Evolutionary conservation across 2,888 invertebrate species (phyloP).

Genomic region (Caenorhabditis wallacei): DNA sequence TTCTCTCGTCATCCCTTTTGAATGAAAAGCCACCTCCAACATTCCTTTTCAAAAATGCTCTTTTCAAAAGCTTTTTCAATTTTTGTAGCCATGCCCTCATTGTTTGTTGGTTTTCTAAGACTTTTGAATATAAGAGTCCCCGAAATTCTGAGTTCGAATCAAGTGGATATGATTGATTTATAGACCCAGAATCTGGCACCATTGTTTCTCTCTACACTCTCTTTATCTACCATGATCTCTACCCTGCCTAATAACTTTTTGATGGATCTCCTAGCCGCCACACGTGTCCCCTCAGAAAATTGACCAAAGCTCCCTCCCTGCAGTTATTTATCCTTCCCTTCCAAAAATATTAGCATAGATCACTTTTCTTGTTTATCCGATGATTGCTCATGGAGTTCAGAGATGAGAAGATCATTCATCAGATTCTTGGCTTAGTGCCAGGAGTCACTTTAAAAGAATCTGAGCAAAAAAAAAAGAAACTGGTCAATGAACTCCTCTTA

Average conservation of each 20-base stretch:
- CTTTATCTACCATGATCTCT: background rate
- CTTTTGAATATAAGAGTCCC: too few species aligned
- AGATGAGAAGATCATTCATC: conserved; percentile 54
- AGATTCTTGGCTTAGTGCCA: conserved; percentile 23
- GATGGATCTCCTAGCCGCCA: conserved; percentile 38
- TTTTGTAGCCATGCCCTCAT: background rate
- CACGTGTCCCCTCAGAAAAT: too few species aligned
- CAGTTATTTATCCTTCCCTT: background rate
- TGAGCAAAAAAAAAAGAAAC: too few species aligned
- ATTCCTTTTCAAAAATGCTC: background rate
- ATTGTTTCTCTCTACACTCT: background rate
- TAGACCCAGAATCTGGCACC: conserved; percentile 22
- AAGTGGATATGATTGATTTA: conserved; percentile 60
- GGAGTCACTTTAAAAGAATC: background rate
- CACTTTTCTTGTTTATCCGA: conserved; percentile 17
- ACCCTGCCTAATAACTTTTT: conserved; percentile 41
- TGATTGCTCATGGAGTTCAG: conserved; percentile 33
- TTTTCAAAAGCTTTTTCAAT: background rate
- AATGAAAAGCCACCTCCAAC: background rate
- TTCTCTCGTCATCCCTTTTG: background rate
- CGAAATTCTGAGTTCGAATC: too few species aligned
- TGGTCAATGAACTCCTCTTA: too few species aligned
- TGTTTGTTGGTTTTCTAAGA: too few species aligned
- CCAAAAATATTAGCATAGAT: conserved; percentile 14
- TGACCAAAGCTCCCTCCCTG: conserved; percentile 6